Evolutionary conservation across 37 sponge, comb jelly and placozoan genomes (phyloP), one percentile per base, ranked within the genome.

Genomic region (Bolinopsis microptera): DNA sequence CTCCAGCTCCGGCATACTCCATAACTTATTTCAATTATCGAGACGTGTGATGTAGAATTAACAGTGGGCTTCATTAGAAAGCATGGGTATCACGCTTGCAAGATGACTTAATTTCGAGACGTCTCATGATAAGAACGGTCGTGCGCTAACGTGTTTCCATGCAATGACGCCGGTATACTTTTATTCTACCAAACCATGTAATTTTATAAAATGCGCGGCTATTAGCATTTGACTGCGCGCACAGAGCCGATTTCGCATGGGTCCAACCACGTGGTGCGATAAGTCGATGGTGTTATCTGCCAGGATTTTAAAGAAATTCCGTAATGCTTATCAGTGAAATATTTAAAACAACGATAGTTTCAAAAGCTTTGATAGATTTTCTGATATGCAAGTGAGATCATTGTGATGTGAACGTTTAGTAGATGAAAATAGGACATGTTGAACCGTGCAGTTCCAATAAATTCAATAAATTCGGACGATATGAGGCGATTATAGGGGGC

Each of bases 131-230:
- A 48, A 48, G 61, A 48, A 18, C 61, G 61, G 9, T 5, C 61
- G 61, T 48, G 61, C 37, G 80, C 80, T 27, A 27, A 35, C 35
- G 80, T 77, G 37, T 77, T 77, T 77, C 1, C 21, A 1, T 77
- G 80, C 80, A 77, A 77, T 77, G 37, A 77, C 36, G 34, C 36
- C 80, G 61, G 61, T 48, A 48, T 48, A 48, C 61, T 48, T 48
- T 48, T 48, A 48, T 48, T 48, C 61, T 48, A 48, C 61, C 61
- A 48, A 13, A 48, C n/a, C n/a, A 13, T 48, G 61, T 18, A 48
- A 48, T 48, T 48, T 48, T 48, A 13, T 13, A 13, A 18, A 48
- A 48, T 48, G 61, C 5, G 13, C 61, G 61, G 13, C 13, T 18
- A 13, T 48, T 13, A 48, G 61, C 61, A 48, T 18, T 48, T 48